These are phyloP conservation scores for Diorhabda sublineata DNA, from an alignment of 1,140 invertebrate species.

Conservation along the genomic window DNA sequence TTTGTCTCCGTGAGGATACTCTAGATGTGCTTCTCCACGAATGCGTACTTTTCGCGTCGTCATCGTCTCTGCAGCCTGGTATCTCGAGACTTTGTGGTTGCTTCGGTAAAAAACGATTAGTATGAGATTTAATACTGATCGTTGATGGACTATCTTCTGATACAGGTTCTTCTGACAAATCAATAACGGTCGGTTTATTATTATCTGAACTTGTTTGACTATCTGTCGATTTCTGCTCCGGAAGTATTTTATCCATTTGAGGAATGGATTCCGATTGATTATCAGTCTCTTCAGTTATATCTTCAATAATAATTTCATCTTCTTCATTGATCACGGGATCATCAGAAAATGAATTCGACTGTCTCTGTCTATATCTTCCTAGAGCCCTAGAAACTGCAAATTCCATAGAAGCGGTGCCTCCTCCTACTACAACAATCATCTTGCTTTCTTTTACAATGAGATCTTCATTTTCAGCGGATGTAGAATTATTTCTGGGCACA, in stretches of 20 bases:
- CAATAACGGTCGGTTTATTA: slow-evolving; percentile 29
- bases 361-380: slow-evolving; percentile 74
- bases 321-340: slow-evolving; percentile 56
- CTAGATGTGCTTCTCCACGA: slow-evolving; percentile 79
- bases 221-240: slow-evolving; percentile 46
- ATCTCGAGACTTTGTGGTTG: slow-evolving; percentile 79
- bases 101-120: slow-evolving; percentile 58
- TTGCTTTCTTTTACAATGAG: slow-evolving; percentile 40
- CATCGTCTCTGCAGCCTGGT: slow-evolving; percentile 68
- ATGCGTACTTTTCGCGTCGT: slow-evolving; percentile 80
- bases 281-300: slow-evolving; percentile 42
- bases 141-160: slow-evolving; percentile 61
- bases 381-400: slow-evolving; percentile 79
- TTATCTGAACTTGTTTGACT: slow-evolving; percentile 43
- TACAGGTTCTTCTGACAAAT: slow-evolving; percentile 30
- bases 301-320: slow-evolving; percentile 50
- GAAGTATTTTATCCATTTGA: slow-evolving; percentile 26
- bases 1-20: slow-evolving; percentile 82
- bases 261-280: slow-evolving; percentile 35
- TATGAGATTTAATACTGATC: slow-evolving; percentile 54
- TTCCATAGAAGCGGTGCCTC: slow-evolving; percentile 65
- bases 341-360: slow-evolving; percentile 64
- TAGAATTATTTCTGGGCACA: slow-evolving; percentile 59
- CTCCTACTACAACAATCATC: slow-evolving; percentile 51
- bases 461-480: slow-evolving; percentile 52